Base-by-base conservation (phyloP, 2,888 invertebrate genomes). In the Schizotus pectinicornis region DNA sequence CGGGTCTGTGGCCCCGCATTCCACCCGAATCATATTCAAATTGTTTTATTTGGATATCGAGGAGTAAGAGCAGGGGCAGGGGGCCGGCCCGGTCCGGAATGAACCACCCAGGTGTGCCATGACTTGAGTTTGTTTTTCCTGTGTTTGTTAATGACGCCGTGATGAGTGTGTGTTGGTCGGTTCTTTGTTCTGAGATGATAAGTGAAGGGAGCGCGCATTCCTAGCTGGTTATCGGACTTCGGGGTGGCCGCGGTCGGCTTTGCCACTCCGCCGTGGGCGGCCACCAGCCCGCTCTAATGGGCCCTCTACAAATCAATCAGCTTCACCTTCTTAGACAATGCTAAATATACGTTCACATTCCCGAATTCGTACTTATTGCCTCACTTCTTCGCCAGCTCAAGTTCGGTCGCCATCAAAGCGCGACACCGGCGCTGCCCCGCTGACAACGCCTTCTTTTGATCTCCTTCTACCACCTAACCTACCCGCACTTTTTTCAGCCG, bases 101-200 rank as follows among this genome's bases (percentile, higher is more conserved):
- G 73, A 73, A 69, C 78, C 78, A 78, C 78, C 78, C 78, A 78
- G 78, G 78, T 78, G 78, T 76, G 72, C 77, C 74, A 73, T 74
- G 71, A 73, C 71, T 67, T 63, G 74, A 75, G 77, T 77, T 77
- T 77, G 77, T 77, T 78, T 77, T 77, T 77, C 77, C 77, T 75
- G 75, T 77, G 78, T 78, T 77, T 78, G 77, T 79, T 79, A 78
- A 79, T 78, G 78, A 77, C 77, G 75, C 73, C 71, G 76, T 76
- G 78, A 78, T 78, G 79, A 77, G 79, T 77, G 77, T 76, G 65
- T 60, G 75, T 73, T 73, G 74, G 71, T 71, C 64, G 64, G 64
- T 65, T 67, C 71, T 71, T 69, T 71, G 68, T 71, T 69, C 66
- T 62, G 62, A 63, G 62, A 64, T 64, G 67, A 67, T 67, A 65